Conservation (phyloP, 2,113 vertebrate genomes). For the Microcebus murinus region DNA sequence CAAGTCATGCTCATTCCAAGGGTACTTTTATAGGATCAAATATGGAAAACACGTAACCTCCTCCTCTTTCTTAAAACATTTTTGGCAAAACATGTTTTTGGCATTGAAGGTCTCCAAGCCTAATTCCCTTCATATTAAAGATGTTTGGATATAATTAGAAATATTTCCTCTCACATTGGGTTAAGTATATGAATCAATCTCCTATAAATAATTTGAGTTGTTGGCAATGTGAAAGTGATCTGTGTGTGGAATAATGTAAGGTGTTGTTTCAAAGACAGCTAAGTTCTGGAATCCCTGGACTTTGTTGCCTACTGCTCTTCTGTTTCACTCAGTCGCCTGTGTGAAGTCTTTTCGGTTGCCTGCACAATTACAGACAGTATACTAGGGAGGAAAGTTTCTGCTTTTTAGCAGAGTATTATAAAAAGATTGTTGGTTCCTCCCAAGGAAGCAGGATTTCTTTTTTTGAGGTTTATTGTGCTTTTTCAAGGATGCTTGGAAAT, state of each 20-base stretch:
- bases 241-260: conserved; percentile 76
- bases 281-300: conserved; percentile 58
- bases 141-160: conserved; percentile 89
- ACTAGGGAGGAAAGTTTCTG: not conserved
- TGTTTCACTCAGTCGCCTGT: conserved; percentile 24
- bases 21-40: conserved; percentile 86
- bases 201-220: conserved; percentile 87
- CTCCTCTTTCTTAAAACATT: conserved; percentile 87
- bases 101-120: conserved; percentile 83
- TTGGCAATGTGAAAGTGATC: conserved; percentile 70
- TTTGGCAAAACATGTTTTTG: conserved; percentile 88
- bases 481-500: conserved; percentile 41
- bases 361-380: conserved; percentile 8
- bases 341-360: not conserved
- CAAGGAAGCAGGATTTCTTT: not conserved
- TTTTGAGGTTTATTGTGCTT: not conserved
- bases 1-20: conserved; percentile 79
- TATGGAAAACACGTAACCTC: conserved; percentile 80
- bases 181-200: conserved; percentile 87
- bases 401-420: not conserved
- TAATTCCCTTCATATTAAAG: conserved; percentile 84
- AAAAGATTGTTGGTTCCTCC: not conserved
- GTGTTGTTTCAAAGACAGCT: conserved; percentile 72
- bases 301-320: conserved; percentile 66
- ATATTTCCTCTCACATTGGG: conserved; percentile 84